phyloP scores from a whole-genome alignment of 2,888 invertebrate species.

The Icerya purchasi region DNA sequence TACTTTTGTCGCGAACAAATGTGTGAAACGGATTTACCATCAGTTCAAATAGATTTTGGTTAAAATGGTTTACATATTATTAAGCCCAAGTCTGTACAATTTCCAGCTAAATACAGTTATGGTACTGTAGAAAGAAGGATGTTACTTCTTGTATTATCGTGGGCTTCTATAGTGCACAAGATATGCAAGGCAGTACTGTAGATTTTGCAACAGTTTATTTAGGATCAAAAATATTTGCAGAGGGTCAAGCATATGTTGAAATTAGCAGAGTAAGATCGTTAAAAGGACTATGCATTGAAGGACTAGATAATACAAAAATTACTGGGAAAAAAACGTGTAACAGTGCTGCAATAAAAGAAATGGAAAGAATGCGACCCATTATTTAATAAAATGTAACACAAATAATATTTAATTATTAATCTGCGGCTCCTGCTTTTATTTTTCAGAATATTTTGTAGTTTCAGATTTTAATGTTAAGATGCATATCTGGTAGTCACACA shows the following conservation, averaged over 20 bases:
- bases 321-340: no score
- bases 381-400: no score
- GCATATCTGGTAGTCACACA: no score
- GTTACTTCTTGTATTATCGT: slow-evolving; percentile 6
- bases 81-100: slow-evolving; percentile 13
- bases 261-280: slow-evolving; percentile 14
- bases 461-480: no score
- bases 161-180: no score
- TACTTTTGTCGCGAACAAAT: slow-evolving; percentile 4
- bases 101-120: slow-evolving; percentile 10
- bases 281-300: slow-evolving; percentile 12
- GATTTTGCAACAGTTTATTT: slow-evolving; percentile 16
- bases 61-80: slow-evolving; percentile 16
- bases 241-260: slow-evolving; percentile 17
- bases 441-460: no score
- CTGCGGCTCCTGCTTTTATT: no score
- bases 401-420: no score
- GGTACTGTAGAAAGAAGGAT: slow-evolving; percentile 6
- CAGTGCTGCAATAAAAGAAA: no score
- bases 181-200: slow-evolving; percentile 11
- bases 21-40: slow-evolving; percentile 11
- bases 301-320: no score
- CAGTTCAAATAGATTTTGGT: slow-evolving; percentile 4
- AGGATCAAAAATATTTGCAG: slow-evolving; percentile 13
- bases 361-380: no score